Percentiles rank a stretch among this genome's conserved stretches.
Evolutionary conservation across 1,140 invertebrate genomes (phyloP).

Genomic region (Brachionus plicatilis): DNA sequence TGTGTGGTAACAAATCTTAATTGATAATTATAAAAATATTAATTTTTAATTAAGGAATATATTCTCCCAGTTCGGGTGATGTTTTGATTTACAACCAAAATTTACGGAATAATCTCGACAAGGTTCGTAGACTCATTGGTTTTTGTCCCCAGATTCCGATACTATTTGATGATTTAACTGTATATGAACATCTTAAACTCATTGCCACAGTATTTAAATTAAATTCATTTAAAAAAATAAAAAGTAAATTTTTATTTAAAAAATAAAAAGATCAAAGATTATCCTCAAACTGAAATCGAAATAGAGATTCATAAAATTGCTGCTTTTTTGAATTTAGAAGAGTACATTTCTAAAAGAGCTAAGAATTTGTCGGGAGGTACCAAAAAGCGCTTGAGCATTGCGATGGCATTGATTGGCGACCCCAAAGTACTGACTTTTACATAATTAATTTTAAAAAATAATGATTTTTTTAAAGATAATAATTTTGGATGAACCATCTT

Average conservation of each 20-base stretch:
- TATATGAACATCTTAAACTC: conserved; percentile 80
- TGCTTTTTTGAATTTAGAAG: background rate
- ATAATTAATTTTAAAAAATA: background rate
- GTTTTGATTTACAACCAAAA: conserved; percentile 66
- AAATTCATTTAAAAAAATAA: background rate
- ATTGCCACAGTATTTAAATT: conserved; percentile 61
- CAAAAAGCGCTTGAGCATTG: background rate
- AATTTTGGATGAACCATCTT: conserved; percentile 44
- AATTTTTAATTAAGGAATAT: conserved; percentile 61
- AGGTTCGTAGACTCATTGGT: conserved; percentile 65
- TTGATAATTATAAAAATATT: too few relatives aligned
- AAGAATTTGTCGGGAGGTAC: conserved; percentile 56
- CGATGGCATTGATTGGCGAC: conserved; percentile 14
- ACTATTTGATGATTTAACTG: conserved; percentile 81
- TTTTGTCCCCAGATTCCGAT: conserved; percentile 92
- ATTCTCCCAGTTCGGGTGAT: conserved; percentile 65
- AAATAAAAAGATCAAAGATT: background rate
- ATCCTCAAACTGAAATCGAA: background rate
- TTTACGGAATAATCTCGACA: conserved; percentile 57
- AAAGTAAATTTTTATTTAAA: background rate
- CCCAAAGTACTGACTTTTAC: background rate
- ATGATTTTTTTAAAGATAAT: conserved; percentile 42
- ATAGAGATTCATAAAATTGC: background rate
- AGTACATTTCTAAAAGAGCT: conserved; percentile 45
- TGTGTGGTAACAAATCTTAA: background rate